phyloP scores from a whole-genome alignment of 2,888 invertebrate genomes.

The Noctua fimbriata region DNA sequence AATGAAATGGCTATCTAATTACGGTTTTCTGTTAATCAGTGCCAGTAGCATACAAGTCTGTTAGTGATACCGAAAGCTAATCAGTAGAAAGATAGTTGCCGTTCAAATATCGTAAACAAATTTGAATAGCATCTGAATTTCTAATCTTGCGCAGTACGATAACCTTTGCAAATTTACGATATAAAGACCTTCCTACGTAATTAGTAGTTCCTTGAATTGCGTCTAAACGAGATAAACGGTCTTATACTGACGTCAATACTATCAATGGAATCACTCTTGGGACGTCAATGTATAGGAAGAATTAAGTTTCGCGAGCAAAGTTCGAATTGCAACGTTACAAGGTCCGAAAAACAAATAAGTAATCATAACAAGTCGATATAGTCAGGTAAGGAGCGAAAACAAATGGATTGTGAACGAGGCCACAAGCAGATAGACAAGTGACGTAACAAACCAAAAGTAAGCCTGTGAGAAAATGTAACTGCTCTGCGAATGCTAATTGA shows the following conservation, averaged over 20 bases:
- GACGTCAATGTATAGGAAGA: conserved; percentile 60
- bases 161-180: conserved; percentile 67
- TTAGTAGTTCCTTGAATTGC: conserved; percentile 67
- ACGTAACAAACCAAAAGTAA: conserved; percentile 56
- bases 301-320: conserved; percentile 39
- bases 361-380: conserved; percentile 26
- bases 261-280: conserved; percentile 63
- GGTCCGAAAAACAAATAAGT: conserved; percentile 38
- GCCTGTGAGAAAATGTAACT: conserved; percentile 54
- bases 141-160: conserved; percentile 58
- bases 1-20: conserved; percentile 20
- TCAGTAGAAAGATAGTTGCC: conserved; percentile 31
- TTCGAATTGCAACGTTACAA: conserved; percentile 34
- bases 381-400: conserved; percentile 35
- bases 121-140: conserved; percentile 44
- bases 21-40: conserved; percentile 9
- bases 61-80: conserved; percentile 1
- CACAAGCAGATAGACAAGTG: conserved; percentile 47
- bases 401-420: conserved; percentile 56
- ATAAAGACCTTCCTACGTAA: conserved; percentile 62
- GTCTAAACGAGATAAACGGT: conserved; percentile 68
- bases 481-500: conserved; percentile 25
- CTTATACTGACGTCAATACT: conserved; percentile 75
- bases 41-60: neutral
- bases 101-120: conserved; percentile 34